Evolutionary conservation across 2,888 invertebrate genomes (phyloP), one percentile per base, ranked within the genome.

Genomic region (Alcis repandata): DNA sequence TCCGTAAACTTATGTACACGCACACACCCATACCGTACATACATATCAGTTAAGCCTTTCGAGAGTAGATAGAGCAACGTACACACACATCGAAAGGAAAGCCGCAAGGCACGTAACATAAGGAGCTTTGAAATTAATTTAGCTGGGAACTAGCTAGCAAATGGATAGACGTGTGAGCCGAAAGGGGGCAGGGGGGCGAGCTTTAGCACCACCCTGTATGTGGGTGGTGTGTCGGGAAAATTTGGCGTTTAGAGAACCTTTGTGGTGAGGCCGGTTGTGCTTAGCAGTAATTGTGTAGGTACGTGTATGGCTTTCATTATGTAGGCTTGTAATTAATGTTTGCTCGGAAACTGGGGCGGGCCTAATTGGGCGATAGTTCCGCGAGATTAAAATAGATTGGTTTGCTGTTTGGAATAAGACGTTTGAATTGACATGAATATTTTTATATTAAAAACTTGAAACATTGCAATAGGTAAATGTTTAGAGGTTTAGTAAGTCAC

Each of bases 61-160:
- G 76, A 88, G 89, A 89, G 89, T 90, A 89, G 86, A 87, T 83
- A 73, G 79, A 76, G 84, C 78, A 79, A 36, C 74, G 63, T 67
- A 84, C 90, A 67, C 91, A 91, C 91, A 92, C 91, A 90, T 76
- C 70, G 77, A 81, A 61, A 79, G 77, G 79, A 90, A 92, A 92
- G 92, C 93, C 93, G 91, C 92, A 93, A 92, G 92, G 93, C 92
- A 92, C 93, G 93, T 92, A 93, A 92, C 93, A 91, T 93, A 93
- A 93, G 93, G 92, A 92, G 93, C 93, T 93, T 93, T 91, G 92
- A 93, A 93, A 93, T 93, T 93, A 93, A 93, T 93, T 93, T 93
- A 93, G 93, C 92, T 91, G 89, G 91, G 93, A 93, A 93, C 93
- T 93, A 93, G 93, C 93, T 92, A 91, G 93, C 92, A 93, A 93